A percentile compares a stretch with the other conserved stretches of the same genome.
phyloP scores from a whole-genome alignment of 2,797 vertebrate species.

The Spinus pinus region DNA sequence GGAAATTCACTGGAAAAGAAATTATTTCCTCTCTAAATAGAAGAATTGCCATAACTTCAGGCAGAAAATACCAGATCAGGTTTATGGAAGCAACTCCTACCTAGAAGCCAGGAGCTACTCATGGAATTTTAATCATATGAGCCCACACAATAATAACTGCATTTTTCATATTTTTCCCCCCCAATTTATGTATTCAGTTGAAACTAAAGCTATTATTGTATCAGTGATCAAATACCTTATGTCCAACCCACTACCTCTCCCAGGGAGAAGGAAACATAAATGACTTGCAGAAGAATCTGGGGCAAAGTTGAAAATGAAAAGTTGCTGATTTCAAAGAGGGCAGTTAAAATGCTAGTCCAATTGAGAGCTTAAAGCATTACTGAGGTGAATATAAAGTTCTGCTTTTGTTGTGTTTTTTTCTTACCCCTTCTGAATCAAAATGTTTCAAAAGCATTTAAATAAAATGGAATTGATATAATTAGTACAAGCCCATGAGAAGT shows the following conservation, averaged over 20 bases:
- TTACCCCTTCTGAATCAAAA: not conserved
- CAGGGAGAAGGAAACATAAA: not conserved
- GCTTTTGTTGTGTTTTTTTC: not conserved
- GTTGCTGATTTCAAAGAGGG: not conserved
- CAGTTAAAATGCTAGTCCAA: not conserved
- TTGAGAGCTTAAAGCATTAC: not conserved
- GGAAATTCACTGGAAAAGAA: not conserved
- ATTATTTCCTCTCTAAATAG: not conserved
- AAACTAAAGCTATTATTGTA: not conserved
- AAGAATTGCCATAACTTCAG: not conserved
- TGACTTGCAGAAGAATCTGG: not conserved
- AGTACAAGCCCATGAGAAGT: conserved; percentile 34
- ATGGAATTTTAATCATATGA: not conserved
- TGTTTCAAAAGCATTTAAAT: conserved; percentile 29
- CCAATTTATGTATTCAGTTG: not conserved
- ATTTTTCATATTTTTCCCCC: not conserved
- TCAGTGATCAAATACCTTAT: not conserved
- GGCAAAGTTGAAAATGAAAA: not conserved
- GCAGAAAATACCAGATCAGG: not conserved
- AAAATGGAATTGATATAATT: conserved; percentile 9
- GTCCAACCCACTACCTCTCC: not conserved
- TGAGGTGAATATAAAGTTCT: not conserved
- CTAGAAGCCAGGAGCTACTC: not conserved
- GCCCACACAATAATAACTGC: not conserved
- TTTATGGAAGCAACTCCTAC: not conserved